Evolutionary conservation across 2,797 vertebrate species (phyloP), one percentile per base, ranked within the genome.

Genomic region (Pipistrellus kuhlii): DNA sequence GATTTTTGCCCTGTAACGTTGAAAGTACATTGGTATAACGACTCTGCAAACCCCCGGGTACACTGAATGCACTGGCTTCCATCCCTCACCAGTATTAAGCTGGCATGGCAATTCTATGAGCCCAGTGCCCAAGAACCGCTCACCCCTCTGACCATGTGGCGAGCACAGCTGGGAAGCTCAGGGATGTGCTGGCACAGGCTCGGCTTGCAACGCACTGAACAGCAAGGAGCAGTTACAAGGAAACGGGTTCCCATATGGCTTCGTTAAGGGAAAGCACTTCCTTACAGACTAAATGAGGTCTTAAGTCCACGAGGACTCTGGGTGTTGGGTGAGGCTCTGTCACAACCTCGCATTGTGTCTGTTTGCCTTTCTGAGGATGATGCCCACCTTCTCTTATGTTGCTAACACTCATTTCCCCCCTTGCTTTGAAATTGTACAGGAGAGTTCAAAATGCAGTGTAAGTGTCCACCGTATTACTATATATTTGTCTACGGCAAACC

Each of bases 281-380:
- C 41, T 73, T 94, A 95, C 55, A 8, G 46, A 85, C 12, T 66
- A 46, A 91, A 35, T 73, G 53, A 93, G 21, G 51, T 64, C 41
- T 14, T 69, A 17, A 41, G 21, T 80, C 46, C 77, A 32, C 55
- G 21, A 30, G 53, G 77, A 62, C 27, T n/a, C 3, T 10, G 23
- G 32, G 14, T 88, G 1, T 87, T 92, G 35, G 71, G 15, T 23
- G 57, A 51, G 20, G 4, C 27, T 81, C 15, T 73, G 35, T 77
- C 18, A 86, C 13, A 78, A 86, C 27, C 30, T 53, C 12, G 12
- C 1, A 18, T 69, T 71, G 15, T 51, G 3, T 30, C 5, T 82
- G 35, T 81, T 59, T 91, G 30, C 20, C 53, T 82, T 76, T 48
- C 11, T 38, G n/a, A 71, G 77, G 23, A 27, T 78, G 55, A 35